phyloP scores from a whole-genome alignment of 2,113 vertebrate species.

The Tetrax tetrax region DNA sequence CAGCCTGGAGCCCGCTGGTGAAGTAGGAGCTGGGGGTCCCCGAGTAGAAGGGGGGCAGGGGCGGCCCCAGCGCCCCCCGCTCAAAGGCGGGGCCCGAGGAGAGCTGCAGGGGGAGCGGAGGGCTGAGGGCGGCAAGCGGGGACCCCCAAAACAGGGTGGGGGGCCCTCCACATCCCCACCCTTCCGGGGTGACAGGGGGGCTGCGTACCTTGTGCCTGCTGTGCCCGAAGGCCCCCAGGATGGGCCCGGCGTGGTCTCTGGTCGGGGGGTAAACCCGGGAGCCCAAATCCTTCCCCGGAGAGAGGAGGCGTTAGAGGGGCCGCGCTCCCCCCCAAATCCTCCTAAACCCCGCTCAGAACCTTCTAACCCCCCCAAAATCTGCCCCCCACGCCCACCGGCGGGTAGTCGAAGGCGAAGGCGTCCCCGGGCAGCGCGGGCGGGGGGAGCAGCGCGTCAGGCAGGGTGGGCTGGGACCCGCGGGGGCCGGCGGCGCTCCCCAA shows the following conservation, averaged over 20 bases:
- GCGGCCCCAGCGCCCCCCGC: constrained; percentile 36
- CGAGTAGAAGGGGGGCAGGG: constrained; percentile 73
- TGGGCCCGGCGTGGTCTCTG: constrained; percentile 70
- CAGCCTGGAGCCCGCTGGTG: constrained; percentile 79
- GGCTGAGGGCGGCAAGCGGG: neutral
- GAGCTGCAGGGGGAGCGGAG: constrained; percentile 26
- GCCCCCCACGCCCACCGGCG: neutral
- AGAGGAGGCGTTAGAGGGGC: neutral
- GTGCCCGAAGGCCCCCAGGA: constrained; percentile 73
- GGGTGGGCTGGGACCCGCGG: constrained; percentile 58
- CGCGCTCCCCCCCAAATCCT: no score
- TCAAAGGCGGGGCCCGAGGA: constrained; percentile 73
- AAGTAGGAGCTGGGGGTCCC: constrained; percentile 84
- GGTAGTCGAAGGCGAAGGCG: constrained; percentile 74
- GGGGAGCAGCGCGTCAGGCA: constrained; percentile 63
- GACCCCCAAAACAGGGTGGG: neutral
- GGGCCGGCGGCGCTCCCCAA: constrained; percentile 75
- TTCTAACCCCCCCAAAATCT: no score
- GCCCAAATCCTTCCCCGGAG: constrained; percentile 76
- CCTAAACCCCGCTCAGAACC: no score
- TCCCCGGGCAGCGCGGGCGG: constrained; percentile 67
- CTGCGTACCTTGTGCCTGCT: constrained; percentile 74
- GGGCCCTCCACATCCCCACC: no score
- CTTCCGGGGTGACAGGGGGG: neutral
- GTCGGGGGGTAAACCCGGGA: constrained; percentile 79